Base-by-base conservation (phyloP, 2,888 invertebrate species). In the Pyrrhopygopsis socrates region DNA sequence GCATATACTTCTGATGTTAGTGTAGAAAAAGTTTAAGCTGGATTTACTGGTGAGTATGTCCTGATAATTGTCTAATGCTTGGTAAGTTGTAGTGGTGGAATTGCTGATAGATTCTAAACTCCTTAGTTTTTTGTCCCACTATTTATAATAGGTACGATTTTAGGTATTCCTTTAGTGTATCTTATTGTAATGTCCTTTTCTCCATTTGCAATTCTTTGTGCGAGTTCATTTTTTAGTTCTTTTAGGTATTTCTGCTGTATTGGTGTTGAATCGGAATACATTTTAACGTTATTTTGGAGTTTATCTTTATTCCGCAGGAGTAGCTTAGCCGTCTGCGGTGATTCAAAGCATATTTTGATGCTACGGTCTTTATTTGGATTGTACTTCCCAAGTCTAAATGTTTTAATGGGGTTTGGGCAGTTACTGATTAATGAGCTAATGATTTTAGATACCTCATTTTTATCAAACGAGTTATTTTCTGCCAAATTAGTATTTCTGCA, bases 81-180 rank as follows among this genome's bases (percentile, higher is more conserved):
- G n/a, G 22, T 76, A 76, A 41, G 76, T 41, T 24, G 22, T 63
- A n/a, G n/a, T 22, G 11, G 4, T 13, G 38, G 38, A 38, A 22
- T 58, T 22, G n/a, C 22, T 22, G 2, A 22, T 58, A 22, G 58
- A 22, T n/a, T 58, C 4, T 60, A 22, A 22, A 22, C 20, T 65
- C 5, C 18, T 22, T 45, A 67, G 77, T 77, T 65, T 77, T 77
- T 77, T 77, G 75, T 13, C n/a, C n/a, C n/a, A n/a, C n/a, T n/a
- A n/a, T 54, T 30, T 24, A 29, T 30, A 11, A 20, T 22, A 1
- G 73, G 0, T 6, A 77, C 63, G 22, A 77, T 77, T 67, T 67
- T 77, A 8, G 67, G 50, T 1, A 24, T 27, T 34, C 77, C 77
- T 24, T 67, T 77, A 24, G 50, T 18, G n/a, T 77, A 77, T 30